Conservation (phyloP, 2,113 vertebrate species). For the Aphyosemion australe region DNA sequence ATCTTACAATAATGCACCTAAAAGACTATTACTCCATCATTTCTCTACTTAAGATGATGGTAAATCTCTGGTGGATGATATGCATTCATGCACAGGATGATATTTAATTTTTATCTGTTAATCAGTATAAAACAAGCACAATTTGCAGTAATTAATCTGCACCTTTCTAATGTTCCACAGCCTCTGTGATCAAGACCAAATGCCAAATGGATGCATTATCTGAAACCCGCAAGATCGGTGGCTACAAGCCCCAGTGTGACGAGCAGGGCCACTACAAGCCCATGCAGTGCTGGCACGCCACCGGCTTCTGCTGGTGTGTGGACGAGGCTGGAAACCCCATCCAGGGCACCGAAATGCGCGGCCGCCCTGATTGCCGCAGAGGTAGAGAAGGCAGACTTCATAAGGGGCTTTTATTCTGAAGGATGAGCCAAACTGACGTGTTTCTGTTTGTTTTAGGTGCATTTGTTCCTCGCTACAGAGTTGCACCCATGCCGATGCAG, state of each 20-base stretch:
- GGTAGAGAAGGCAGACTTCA: slow-evolving; percentile 19
- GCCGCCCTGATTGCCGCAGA: slow-evolving; percentile 76
- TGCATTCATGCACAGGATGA: too few relatives aligned
- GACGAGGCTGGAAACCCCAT: slow-evolving; percentile 82
- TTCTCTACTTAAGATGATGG: too few relatives aligned
- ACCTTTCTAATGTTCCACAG: slow-evolving; percentile 31
- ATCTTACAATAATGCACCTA: too few relatives aligned
- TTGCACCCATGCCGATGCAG: slow-evolving; percentile 37
- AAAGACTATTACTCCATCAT: too few relatives aligned
- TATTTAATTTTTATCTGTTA: background rate
- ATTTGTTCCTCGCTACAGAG: background rate
- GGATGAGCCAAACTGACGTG: background rate
- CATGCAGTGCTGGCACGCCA: slow-evolving; percentile 85
- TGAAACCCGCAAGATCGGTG: slow-evolving; percentile 59
- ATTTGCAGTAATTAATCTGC: background rate
- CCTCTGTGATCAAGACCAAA: slow-evolving; percentile 73
- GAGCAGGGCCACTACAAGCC: slow-evolving; percentile 84
- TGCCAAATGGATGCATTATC: slow-evolving; percentile 81
- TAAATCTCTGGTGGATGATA: too few relatives aligned
- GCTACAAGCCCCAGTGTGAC: slow-evolving; percentile 85
- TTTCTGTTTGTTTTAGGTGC: background rate
- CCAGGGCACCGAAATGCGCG: slow-evolving; percentile 70
- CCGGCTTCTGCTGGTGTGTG: slow-evolving; percentile 91
- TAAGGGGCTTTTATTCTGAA: background rate
- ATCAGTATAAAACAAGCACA: background rate